Conservation (phyloP, 37 sponge, comb jelly and placozoan species). For the Hexactinellida sp. region DNA sequence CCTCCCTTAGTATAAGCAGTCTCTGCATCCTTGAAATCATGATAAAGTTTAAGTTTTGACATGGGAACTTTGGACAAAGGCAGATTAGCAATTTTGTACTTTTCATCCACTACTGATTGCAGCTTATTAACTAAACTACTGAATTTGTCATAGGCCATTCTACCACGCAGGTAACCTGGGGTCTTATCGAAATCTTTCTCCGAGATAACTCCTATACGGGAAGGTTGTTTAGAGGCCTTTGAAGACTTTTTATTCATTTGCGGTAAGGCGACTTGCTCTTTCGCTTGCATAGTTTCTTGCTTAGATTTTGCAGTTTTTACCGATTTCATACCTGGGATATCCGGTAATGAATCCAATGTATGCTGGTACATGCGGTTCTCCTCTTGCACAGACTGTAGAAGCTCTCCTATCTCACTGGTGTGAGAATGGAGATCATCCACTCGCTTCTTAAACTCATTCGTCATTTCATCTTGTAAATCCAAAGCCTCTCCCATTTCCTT, state of each 20-base stretch:
- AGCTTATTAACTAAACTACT: neutral
- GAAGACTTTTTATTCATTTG: neutral
- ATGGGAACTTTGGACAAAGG: neutral
- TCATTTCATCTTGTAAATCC: neutral
- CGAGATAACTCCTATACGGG: neutral
- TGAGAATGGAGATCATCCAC: neutral
- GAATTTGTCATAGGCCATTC: conserved; percentile 1
- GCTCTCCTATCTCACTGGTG: neutral
- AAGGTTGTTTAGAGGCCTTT: neutral
- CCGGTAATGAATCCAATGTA: neutral
- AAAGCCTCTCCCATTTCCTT: neutral
- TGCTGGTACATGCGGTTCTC: neutral
- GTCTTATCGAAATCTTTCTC: neutral
- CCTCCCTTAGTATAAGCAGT: neutral
- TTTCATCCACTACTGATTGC: neutral
- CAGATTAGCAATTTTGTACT: neutral
- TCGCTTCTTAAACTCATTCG: neutral
- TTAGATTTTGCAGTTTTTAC: neutral
- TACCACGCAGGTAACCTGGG: neutral
- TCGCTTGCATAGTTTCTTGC: neutral
- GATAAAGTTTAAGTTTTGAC: neutral
- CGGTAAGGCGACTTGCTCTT: neutral
- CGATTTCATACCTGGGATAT: neutral
- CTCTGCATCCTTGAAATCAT: neutral
- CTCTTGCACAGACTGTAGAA: neutral